Evolutionary conservation across 1,140 invertebrate genomes (phyloP), one percentile per base, ranked within the genome.

Genomic region (Pseudomyrmex dendroicus): DNA sequence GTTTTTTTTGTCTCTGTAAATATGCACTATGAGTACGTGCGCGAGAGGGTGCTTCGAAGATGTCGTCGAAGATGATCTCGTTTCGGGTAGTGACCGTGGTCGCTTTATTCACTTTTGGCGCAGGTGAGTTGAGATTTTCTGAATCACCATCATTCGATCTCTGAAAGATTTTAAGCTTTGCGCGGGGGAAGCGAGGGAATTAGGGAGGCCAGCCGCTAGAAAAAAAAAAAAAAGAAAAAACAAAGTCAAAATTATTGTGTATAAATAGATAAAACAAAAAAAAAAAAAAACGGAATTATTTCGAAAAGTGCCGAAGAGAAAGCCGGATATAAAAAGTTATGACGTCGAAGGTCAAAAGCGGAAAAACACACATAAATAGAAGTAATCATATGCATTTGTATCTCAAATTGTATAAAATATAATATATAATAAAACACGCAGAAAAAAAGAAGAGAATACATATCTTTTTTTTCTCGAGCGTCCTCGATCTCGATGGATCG

Each of bases 111-210:
- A 93, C 91, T 94, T 89, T 93, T 80, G 76, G 91, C 91, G 91
- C 94, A 94, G 93, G 94, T 94, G 94, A 94, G 94, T 94, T 94
- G 92, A 94, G 93, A 93, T 93, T 94, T 89, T 89, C 87, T 94
- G 93, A 94, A 88, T 94, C 94, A 94, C 92, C 93, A 80, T 80
- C 64, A 84, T 94, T 93, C 91, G 89, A 92, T 92, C 88, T 92
- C 89, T 93, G 89, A 92, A 86, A 92, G 89, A 91, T 92, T 92
- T 92, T 70, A 80, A 92, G 91, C 90, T 93, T 94, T 94, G 93
- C 93, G 93, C 94, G 94, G 94, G 87, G 94, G 93, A 94, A 94
- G 93, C 92, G 92, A 94, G 92, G 92, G 91, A 92, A 74, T 87
- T 93, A 92, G 93, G 93, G 93, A 94, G 92, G 93, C 93, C 93